These are phyloP conservation scores for Tapirus indicus DNA, from an alignment of 2,797 vertebrate species.

Conservation along the genomic window DNA sequence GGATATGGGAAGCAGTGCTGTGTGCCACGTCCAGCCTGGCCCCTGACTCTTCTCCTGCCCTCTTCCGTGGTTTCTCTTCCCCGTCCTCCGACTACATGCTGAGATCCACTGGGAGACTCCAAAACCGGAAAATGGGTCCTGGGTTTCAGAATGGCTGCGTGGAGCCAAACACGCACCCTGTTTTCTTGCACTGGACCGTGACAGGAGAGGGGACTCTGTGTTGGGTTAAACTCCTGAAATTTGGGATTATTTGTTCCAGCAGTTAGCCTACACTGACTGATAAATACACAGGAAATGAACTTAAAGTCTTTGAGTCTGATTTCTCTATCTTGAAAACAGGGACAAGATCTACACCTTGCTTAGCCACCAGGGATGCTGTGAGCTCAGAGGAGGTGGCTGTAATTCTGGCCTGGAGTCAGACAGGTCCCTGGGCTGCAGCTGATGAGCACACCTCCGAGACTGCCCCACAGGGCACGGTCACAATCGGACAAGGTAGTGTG, in stretches of 20 bases:
- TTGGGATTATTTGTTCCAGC: fast-evolving
- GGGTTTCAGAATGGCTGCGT: fast-evolving
- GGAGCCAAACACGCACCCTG: fast-evolving
- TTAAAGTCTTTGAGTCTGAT: neutral
- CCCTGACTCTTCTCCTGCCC: fast-evolving
- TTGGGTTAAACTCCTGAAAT: fast-evolving
- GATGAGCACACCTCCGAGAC: fast-evolving
- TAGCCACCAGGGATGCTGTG: fast-evolving
- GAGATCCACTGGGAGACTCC: neutral
- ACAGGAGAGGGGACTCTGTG: fast-evolving
- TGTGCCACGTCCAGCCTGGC: neutral
- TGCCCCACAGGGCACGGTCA: neutral
- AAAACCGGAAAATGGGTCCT: neutral
- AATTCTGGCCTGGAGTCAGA: neutral
- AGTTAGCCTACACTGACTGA: fast-evolving
- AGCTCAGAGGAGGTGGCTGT: neutral
- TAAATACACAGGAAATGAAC: fast-evolving
- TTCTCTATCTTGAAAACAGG: neutral
- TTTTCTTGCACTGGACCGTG: fast-evolving
- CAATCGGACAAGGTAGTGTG: too few species aligned
- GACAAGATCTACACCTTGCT: neutral
- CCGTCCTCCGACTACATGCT: too few species aligned
- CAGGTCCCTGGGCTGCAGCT: too few species aligned
- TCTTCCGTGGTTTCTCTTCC: neutral
- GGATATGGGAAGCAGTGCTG: fast-evolving